Evolutionary conservation across 2,888 invertebrate genomes (phyloP), one percentile per base, ranked within the genome.

Genomic region (Polymixis lichenea): DNA sequence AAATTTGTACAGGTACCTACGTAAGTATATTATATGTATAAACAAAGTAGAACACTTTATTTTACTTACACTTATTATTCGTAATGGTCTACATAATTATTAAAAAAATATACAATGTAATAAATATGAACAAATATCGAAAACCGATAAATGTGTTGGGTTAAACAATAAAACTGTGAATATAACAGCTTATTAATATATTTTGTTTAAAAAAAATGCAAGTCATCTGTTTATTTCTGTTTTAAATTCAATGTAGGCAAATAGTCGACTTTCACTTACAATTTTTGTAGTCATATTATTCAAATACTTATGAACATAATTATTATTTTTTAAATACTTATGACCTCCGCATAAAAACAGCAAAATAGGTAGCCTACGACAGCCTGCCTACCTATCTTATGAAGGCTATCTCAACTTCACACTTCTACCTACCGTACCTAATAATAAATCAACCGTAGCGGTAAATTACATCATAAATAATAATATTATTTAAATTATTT

Each of bases 201-300:
- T 51, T 51, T 55, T 53, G 22, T 22, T 19, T 4, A 32, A 32
- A 61, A n/a, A n/a, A 19, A 17, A 56, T 60, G 51, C 77, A 77
- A 77, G 77, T 77, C 53, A 76, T 32, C 32, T 25, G 13, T 68
- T 43, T 60, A 60, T 32, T 69, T 55, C 8, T 60, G 60, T 53
- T 32, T 58, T 13, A 51, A 25, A 25, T 62, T 72, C 22, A 19
- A 25, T 56, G 19, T 32, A 25, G 28, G 1, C 19, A 55, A 68
- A 28, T 46, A 32, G 32, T 22, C 9, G 22, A n/a, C 9, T 60
- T 43, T 74, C 43, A 22, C 51, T 74, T 38, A 22, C 32, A 71
- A 19, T 38, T 49, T 58, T 58, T n/a, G 19, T 22, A 15, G 7
- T 19, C 53, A 43, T 28, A 53, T 17, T 53, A 67, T 25, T 43